A percentile compares a stretch with the other conserved stretches of the same genome.
These are phyloP conservation scores for Anastrepha ludens DNA, from an alignment of 1,140 invertebrate genomes.

Conservation along the genomic window DNA sequence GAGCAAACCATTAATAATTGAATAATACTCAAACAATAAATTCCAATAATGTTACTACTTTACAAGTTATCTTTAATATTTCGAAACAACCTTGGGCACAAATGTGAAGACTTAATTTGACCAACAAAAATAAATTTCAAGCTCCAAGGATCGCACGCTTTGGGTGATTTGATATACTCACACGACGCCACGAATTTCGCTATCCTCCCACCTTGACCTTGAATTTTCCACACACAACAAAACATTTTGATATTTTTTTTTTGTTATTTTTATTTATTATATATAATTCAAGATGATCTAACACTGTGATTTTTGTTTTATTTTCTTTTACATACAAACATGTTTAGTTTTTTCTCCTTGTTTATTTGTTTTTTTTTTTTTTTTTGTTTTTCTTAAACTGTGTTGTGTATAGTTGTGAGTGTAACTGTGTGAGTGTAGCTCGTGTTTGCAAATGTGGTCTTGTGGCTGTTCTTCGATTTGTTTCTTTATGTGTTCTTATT, in stretches of 20 bases:
- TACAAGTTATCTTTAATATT: too few relatives aligned
- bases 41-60: too few relatives aligned
- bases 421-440: not conserved
- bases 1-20: too few relatives aligned
- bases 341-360: constrained; percentile 55
- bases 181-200: too few relatives aligned
- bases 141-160: too few relatives aligned
- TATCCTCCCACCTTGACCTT: too few relatives aligned
- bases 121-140: too few relatives aligned
- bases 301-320: constrained; percentile 70
- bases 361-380: not conserved
- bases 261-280: constrained; percentile 68
- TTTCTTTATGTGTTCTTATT: not conserved
- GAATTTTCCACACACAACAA: too few relatives aligned
- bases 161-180: too few relatives aligned
- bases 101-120: too few relatives aligned
- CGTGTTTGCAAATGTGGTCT: not conserved
- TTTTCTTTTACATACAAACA: constrained; percentile 70
- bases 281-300: constrained; percentile 73
- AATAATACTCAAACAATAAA: too few relatives aligned
- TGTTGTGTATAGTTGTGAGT: constrained; percentile 1
- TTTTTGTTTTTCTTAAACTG: not conserved
- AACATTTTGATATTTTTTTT: not conserved
- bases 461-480: not conserved
- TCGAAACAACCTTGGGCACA: too few relatives aligned